Evolutionary conservation across 2,888 invertebrate genomes (phyloP).

Genomic region (Oasisia sp.): DNA sequence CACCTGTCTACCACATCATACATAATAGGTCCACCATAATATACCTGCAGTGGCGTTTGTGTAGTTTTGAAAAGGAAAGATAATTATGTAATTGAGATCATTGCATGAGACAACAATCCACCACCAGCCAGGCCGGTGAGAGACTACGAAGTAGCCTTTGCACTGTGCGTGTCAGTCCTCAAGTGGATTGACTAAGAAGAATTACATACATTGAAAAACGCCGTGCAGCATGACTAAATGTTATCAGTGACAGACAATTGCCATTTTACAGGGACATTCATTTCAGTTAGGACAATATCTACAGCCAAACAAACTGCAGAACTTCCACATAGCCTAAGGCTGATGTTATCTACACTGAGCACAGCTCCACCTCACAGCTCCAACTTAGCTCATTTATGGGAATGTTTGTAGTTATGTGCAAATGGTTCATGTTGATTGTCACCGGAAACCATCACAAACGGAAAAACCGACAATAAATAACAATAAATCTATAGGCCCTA

Average conservation of each 20-base stretch:
- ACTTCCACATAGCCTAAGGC: neutral
- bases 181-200: neutral
- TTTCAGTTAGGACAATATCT: neutral
- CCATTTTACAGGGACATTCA: neutral
- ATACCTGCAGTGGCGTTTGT: neutral
- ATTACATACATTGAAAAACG: neutral
- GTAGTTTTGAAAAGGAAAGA: conserved; percentile 17
- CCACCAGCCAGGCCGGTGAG: neutral
- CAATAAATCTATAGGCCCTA: neutral
- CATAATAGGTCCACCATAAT: too few species aligned
- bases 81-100: neutral
- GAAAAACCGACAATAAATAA: neutral
- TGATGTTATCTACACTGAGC: neutral
- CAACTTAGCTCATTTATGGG: neutral
- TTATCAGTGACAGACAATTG: neutral
- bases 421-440: neutral
- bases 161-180: neutral
- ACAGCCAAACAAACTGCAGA: neutral
- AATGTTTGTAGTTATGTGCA: neutral
- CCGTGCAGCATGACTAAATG: neutral
- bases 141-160: neutral
- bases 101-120: neutral
- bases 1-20: too few species aligned
- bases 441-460: neutral
- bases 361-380: neutral